Evolutionary conservation across 2,113 vertebrate genomes (phyloP), one percentile per base, ranked within the genome.

Genomic region (Hippocampus mohnikei): DNA sequence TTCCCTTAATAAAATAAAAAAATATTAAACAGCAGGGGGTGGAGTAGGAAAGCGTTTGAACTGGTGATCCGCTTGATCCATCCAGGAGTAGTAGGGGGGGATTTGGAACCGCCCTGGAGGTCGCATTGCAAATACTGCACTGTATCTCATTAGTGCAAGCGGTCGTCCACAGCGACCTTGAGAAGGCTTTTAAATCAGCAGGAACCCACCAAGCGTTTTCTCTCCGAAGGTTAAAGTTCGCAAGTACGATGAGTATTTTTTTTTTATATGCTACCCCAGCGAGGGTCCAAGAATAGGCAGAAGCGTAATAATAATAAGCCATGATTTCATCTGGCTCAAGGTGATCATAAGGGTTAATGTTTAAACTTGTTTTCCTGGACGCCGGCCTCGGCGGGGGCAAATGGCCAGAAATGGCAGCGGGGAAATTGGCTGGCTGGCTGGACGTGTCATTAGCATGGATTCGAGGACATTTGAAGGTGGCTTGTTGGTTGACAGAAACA

Each of bases 61-160:
- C 66, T 59, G 48, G 15, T 70, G 42, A 75, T 73, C 46, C 42
- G 21, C 37, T 63, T 63, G 21, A 63, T 77, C 60, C 74, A 67
- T 67, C 69, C 71, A 60, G 50, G 16, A 50, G 20, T 21, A 15
- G 44, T 52, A 10, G 48, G 59, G n/a, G n/a, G n/a, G 69, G 67
- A 77, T 71, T 50, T 61, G 13, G 20, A 75, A 9, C 73, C n/a
- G 23, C 70, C 73, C 75, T 60, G 75, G 67, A 77, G 72, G 40
- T 72, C 40, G 37, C 10, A 42, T 63, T 21, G 20, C 71, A 81
- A 89, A 85, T 82, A 40, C 52, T 53, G 74, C 70, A 70, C 69
- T 76, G 80, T 66, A 80, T 85, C 78, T 81, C 69, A 84, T 84
- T 84, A 79, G 59, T 23, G 60, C 11, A 3, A 25, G 6, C 27